Evolutionary conservation across 2,113 vertebrate genomes (phyloP).

Genomic region (Megalops atlanticus): DNA sequence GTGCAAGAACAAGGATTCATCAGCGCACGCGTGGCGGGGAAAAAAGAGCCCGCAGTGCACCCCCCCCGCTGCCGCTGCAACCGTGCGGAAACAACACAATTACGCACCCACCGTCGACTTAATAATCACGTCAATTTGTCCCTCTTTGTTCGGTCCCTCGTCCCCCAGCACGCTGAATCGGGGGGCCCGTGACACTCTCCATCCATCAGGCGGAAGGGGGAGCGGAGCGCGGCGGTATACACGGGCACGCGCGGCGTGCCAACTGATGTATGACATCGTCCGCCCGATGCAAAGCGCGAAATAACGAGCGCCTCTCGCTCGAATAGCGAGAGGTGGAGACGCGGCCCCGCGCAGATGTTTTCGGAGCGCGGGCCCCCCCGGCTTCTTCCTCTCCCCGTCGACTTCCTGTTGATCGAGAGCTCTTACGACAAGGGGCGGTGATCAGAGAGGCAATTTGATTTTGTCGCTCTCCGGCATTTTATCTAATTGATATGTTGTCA

Average conservation of each 20-base stretch:
- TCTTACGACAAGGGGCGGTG: neutral
- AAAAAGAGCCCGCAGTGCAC: neutral
- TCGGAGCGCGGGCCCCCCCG: neutral
- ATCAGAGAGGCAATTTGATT: too few relatives aligned
- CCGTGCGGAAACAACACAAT: neutral
- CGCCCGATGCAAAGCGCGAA: neutral
- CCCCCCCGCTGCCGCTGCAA: neutral
- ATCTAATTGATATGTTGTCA: too few relatives aligned
- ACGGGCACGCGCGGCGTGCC: neutral
- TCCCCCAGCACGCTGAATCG: neutral
- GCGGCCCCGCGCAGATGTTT: neutral
- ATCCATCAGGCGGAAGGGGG: neutral
- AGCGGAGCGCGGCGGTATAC: neutral
- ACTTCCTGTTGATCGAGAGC: neutral
- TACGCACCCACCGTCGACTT: conserved; percentile 4
- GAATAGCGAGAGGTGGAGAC: neutral
- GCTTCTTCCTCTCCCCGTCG: neutral
- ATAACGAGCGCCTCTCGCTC: neutral
- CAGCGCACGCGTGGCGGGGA: neutral
- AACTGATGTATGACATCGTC: neutral
- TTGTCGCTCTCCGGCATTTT: too few relatives aligned
- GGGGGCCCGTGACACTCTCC: neutral
- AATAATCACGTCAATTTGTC: conserved; percentile 25
- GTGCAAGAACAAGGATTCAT: conserved; percentile 6
- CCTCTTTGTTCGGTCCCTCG: neutral